These are phyloP conservation scores for Platichthys stellatus DNA, from an alignment of 2,113 vertebrate genomes.

Conservation along the genomic window DNA sequence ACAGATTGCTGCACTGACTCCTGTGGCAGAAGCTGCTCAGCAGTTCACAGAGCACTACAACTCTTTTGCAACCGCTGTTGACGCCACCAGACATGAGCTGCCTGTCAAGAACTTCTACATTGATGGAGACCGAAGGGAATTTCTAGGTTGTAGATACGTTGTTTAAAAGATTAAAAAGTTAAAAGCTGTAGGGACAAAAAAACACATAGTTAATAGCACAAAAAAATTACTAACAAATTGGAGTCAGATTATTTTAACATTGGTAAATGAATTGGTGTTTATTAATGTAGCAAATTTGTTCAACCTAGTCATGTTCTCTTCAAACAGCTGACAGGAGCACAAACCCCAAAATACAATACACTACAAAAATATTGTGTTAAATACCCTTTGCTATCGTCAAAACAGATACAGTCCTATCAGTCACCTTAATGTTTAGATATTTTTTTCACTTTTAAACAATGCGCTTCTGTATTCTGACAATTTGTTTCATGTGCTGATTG, in stretches of 20 bases:
- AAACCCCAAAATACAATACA: no score
- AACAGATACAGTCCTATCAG: no score
- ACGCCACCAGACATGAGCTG: constrained; percentile 86
- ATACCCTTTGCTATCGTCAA: no score
- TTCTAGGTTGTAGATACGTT: constrained; percentile 81
- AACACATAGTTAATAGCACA: not conserved
- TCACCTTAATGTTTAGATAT: no score
- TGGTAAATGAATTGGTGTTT: no score
- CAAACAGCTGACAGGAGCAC: not conserved
- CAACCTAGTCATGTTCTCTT: not conserved
- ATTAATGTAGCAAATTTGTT: no score
- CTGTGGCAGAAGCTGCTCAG: constrained; percentile 70
- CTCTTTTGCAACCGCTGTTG: constrained; percentile 85
- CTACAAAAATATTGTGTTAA: no score
- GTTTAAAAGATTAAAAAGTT: not conserved
- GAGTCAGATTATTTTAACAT: no score
- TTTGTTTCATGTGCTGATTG: not conserved
- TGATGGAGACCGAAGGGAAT: constrained; percentile 74
- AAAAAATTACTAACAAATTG: no score
- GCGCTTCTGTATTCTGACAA: not conserved
- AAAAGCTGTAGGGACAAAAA: not conserved
- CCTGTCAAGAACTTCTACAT: constrained; percentile 86
- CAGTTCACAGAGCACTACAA: constrained; percentile 85
- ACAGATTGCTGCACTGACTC: constrained; percentile 82
- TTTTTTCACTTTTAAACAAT: no score